Conservation (phyloP, 2,888 invertebrate genomes). For the Cabera pusaria region DNA sequence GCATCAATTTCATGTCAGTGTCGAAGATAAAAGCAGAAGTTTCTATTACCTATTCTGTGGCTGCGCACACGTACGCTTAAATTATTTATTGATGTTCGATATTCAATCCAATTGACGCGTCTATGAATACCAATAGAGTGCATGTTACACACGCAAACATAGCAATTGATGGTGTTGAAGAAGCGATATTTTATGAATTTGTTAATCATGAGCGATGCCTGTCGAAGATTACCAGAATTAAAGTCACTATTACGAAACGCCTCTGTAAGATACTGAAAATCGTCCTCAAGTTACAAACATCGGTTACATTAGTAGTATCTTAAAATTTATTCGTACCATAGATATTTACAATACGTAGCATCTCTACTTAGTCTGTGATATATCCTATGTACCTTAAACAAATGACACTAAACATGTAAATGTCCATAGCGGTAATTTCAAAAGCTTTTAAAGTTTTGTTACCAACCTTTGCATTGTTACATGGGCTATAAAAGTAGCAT, state of each 20-base stretch:
- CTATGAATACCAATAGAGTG: constrained; percentile 43
- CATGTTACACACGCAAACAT: constrained; percentile 40
- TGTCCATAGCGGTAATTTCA: not conserved
- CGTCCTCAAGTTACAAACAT: too few species aligned
- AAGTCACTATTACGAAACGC: too few species aligned
- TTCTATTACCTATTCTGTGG: constrained; percentile 16
- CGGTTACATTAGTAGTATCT: too few species aligned
- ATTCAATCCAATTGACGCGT: constrained; percentile 36
- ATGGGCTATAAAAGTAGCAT: constrained; percentile 12
- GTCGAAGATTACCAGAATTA: too few species aligned
- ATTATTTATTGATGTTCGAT: constrained; percentile 38
- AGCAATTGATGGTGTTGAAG: constrained; percentile 29
- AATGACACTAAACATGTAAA: not conserved
- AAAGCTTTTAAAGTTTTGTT: constrained; percentile 10
- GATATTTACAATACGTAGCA: too few species aligned
- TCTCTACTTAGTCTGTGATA: too few species aligned
- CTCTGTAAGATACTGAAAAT: too few species aligned
- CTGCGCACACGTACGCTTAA: constrained; percentile 42
- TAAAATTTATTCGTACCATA: too few species aligned
- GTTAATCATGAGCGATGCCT: constrained; percentile 3
- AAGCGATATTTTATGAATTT: constrained; percentile 3
- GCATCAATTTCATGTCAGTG: constrained; percentile 38
- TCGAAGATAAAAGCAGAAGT: constrained; percentile 37
- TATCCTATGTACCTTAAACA: too few species aligned
- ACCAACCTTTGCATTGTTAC: constrained; percentile 6